Evolutionary conservation across 30 jellyfish, hydroid and myxozoan species (phyloP), one percentile per base, ranked within the genome.

Genomic region (Aurelia aurita): DNA sequence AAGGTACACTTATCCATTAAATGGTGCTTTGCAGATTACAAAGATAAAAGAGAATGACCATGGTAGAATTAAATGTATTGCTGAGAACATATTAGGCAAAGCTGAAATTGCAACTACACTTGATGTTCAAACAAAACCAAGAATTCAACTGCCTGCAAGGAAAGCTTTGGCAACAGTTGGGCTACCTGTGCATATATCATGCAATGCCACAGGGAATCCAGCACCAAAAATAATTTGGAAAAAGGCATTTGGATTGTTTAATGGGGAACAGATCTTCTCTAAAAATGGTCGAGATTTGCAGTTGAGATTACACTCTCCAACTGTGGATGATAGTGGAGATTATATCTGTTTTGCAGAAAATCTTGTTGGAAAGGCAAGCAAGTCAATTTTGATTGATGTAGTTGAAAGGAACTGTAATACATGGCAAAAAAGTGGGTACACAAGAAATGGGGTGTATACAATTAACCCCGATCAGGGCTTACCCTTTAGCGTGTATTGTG

Each of bases 121-220:
- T 19, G 14, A 19, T 46, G 85, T 72, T 9, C 72, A 19, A 23
- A 72, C 85, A 53, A 72, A 47, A 51, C 85, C 72, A 23, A 72
- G 28, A 20, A 72, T 72, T 16, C 7, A 25, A 3, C 31, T 72
- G 72, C 46, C 6, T 8, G 23, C 85, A 0, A 47, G 20, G 13
- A 72, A 26, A 57, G 23, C 54, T 10, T 7, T 34, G 15, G 21
- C 71, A 11, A 72, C 85, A 45, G 85, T 32, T 0, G 85, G 85
- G 18, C 7, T 53, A 5, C 85, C 85, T 7, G 8, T 53, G 13
- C 58, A 47, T 5, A 51, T 72, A 10, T 18, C 10, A 6, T 72
- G 85, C 29, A 49, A 19, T 12, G 85, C 85, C 8, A 54, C 21
- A 3, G 85, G 85, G 12, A 72, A 28, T 32, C 85, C 85, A 51